phyloP scores from a whole-genome alignment of 1,140 invertebrate genomes.

The Diorhabda elongata region DNA sequence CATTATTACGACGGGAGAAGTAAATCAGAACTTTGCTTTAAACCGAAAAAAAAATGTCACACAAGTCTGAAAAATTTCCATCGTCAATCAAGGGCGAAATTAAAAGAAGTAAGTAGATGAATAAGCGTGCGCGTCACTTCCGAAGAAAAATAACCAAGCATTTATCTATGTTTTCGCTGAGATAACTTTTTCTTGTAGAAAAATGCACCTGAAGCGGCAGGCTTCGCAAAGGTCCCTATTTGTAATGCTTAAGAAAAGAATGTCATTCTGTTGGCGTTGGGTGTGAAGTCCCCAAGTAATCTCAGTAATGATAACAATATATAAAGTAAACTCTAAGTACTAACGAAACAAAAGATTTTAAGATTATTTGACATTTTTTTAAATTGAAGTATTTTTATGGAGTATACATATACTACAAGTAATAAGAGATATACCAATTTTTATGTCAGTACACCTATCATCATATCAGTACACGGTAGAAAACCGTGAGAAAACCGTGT shows the following conservation, averaged over 20 bases:
- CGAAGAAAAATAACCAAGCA: slow-evolving; percentile 13
- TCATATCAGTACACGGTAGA: too few relatives aligned
- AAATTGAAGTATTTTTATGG: too few relatives aligned
- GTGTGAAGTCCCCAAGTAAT: slow-evolving; percentile 15
- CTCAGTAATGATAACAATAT: slow-evolving; percentile 22
- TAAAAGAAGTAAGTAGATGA: slow-evolving; percentile 10
- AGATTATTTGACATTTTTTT: too few relatives aligned
- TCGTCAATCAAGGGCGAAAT: slow-evolving; percentile 10
- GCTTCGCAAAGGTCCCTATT: slow-evolving; percentile 23
- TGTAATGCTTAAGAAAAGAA: slow-evolving; percentile 29
- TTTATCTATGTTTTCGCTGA: slow-evolving; percentile 13
- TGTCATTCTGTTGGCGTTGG: background rate
- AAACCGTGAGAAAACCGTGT: too few relatives aligned
- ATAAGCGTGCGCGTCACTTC: slow-evolving; percentile 4
- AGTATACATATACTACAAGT: too few relatives aligned
- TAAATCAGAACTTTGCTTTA: background rate
- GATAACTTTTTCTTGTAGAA: slow-evolving; percentile 25
- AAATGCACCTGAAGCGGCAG: slow-evolving; percentile 29
- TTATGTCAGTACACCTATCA: too few relatives aligned
- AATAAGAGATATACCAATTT: too few relatives aligned
- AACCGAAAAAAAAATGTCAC: background rate
- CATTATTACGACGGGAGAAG: background rate
- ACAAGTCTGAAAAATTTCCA: background rate
- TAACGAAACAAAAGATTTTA: too few relatives aligned
- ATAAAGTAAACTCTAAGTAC: too few relatives aligned